Conservation (phyloP, 2,113 vertebrate genomes). For the Antennarius striatus region DNA sequence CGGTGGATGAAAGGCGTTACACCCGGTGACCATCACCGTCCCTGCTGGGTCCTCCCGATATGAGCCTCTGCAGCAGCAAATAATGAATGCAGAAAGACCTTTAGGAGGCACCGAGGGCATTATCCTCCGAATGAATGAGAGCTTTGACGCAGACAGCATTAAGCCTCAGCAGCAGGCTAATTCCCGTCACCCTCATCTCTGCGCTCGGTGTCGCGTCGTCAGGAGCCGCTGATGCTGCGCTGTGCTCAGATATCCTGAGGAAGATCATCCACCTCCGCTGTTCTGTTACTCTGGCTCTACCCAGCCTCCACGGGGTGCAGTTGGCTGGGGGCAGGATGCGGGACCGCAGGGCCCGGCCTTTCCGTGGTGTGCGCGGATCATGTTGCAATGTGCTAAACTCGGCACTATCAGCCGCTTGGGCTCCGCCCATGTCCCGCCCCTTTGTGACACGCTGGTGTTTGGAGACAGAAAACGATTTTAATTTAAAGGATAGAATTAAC, state of each 20-base stretch:
- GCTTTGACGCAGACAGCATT: slow-evolving; percentile 73
- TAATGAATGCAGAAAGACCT: slow-evolving; percentile 39
- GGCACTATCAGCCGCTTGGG: slow-evolving; percentile 45
- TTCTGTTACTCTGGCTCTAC: slow-evolving; percentile 6
- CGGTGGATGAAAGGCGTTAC: slow-evolving; percentile 57
- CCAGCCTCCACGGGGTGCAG: slow-evolving; percentile 45
- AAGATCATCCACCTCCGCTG: slow-evolving; percentile 40
- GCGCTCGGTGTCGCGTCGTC: slow-evolving; percentile 31
- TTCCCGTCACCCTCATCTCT: slow-evolving; percentile 51
- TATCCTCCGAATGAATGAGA: slow-evolving; percentile 44
- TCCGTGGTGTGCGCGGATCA: slow-evolving; percentile 65
- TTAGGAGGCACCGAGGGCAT: slow-evolving; percentile 43
- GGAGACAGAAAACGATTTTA: neutral
- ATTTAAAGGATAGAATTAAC: slow-evolving; percentile 3
- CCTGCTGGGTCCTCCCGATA: slow-evolving; percentile 47
- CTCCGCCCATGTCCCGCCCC: slow-evolving; percentile 50
- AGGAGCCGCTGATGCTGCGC: slow-evolving; percentile 46
- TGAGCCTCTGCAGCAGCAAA: slow-evolving; percentile 15
- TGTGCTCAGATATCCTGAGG: slow-evolving; percentile 21
- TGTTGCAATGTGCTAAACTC: slow-evolving; percentile 72
- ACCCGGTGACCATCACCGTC: slow-evolving; percentile 56
- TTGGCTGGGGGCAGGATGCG: slow-evolving; percentile 34
- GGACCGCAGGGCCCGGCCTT: slow-evolving; percentile 54
- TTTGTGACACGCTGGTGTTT: slow-evolving; percentile 9
- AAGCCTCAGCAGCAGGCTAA: slow-evolving; percentile 8